Evolutionary conservation across 2,113 vertebrate species (phyloP).

Genomic region (Gavialis gangeticus): DNA sequence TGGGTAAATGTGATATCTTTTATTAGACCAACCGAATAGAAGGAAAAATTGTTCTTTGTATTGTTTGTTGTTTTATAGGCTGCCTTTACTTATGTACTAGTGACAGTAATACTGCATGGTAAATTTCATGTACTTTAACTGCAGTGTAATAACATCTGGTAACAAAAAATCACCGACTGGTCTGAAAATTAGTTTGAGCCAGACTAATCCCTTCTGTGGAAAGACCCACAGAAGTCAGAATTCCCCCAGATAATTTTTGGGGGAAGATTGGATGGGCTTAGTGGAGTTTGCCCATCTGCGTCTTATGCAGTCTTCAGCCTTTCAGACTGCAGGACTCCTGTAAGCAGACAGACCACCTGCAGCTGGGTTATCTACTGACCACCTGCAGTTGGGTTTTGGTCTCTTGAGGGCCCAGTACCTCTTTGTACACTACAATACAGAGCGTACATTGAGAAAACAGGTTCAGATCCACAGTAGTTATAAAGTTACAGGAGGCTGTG

Average conservation of each 20-base stretch:
- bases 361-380: too few relatives aligned
- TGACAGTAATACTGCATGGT: neutral
- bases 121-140: neutral
- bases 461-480: too few relatives aligned
- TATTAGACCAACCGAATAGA: too few relatives aligned
- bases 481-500: neutral
- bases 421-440: too few relatives aligned
- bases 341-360: too few relatives aligned
- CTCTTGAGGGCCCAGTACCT: too few relatives aligned
- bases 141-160: neutral
- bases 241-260: neutral
- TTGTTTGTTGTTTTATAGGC: neutral
- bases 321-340: too few relatives aligned
- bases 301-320: neutral
- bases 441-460: too few relatives aligned
- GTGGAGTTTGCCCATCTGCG: neutral
- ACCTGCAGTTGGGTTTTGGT: too few relatives aligned
- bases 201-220: neutral
- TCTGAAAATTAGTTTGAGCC: neutral
- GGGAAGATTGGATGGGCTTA: neutral
- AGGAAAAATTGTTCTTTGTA: too few relatives aligned
- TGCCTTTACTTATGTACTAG: neutral
- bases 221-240: neutral
- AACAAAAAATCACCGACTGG: neutral
- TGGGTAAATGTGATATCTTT: too few relatives aligned